Evolutionary conservation across 2,113 vertebrate species (phyloP).

Genomic region (Okapia johnstoni): DNA sequence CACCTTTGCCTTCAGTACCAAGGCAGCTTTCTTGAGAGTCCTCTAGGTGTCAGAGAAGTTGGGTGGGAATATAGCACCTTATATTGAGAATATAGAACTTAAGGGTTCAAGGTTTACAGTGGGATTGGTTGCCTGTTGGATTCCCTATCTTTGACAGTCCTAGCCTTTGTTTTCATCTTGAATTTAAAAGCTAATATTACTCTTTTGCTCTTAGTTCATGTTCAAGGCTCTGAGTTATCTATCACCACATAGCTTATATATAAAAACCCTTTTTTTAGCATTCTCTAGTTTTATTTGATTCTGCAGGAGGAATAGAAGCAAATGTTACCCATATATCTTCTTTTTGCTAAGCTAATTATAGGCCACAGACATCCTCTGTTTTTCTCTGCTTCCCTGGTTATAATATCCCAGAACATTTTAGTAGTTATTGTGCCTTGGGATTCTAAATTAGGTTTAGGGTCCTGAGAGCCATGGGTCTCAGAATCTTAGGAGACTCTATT

Average conservation of each 20-base stretch:
- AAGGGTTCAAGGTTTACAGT: background rate
- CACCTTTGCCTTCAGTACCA: background rate
- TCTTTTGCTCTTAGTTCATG: background rate
- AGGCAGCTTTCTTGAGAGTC: background rate
- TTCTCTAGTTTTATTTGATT: constrained; percentile 15
- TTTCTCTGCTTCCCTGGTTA: background rate
- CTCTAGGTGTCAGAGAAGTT: background rate
- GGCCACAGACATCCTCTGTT: background rate
- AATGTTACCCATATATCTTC: background rate
- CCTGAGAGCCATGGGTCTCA: background rate
- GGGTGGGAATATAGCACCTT: background rate
- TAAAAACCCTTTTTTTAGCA: background rate
- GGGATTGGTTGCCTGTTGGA: background rate
- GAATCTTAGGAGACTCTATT: background rate
- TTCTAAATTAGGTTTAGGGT: background rate
- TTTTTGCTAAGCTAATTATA: constrained; percentile 7
- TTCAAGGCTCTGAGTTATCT: background rate
- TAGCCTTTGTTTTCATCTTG: background rate
- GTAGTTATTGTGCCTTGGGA: background rate
- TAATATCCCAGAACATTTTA: background rate
- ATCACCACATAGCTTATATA: background rate
- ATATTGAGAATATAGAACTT: background rate
- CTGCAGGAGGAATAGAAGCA: background rate
- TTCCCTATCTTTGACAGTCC: background rate
- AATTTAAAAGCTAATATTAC: constrained; percentile 11